Evolutionary conservation across 2,797 vertebrate species (phyloP).

Genomic region (Danio kyathit): DNA sequence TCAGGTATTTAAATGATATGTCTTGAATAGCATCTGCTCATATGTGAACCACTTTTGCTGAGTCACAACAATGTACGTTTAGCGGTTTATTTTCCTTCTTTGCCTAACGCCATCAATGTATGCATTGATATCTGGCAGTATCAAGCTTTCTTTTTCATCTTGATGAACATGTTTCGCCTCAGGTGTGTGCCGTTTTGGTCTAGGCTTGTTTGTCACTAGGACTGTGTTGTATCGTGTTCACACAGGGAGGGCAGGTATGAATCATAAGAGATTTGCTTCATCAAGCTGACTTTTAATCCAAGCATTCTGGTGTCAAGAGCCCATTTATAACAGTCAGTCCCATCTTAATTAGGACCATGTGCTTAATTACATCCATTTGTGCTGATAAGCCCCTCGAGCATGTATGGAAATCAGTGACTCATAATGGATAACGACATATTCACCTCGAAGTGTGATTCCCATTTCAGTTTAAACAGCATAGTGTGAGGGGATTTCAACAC

Average conservation of each 20-base stretch:
- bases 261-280: constrained; percentile 14
- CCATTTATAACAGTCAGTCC: constrained; percentile 26
- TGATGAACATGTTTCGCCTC: constrained; percentile 40
- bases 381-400: constrained; percentile 5
- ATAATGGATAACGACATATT: neutral
- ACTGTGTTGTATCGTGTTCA: constrained; percentile 53
- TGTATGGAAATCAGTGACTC: constrained; percentile 35
- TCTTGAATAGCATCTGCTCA: neutral
- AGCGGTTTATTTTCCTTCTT: constrained; percentile 1
- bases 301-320: neutral
- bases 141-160: constrained; percentile 28
- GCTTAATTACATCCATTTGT: neutral
- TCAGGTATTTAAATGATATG: neutral
- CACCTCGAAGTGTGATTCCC: neutral
- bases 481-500: neutral
- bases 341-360: constrained; percentile 6
- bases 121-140: neutral
- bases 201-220: constrained; percentile 53
- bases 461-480: neutral
- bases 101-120: neutral
- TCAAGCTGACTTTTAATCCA: constrained; percentile 19
- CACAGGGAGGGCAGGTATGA: constrained; percentile 40
- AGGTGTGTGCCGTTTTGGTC: constrained; percentile 54
- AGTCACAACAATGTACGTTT: neutral
- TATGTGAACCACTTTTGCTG: neutral